Percentiles rank a stretch among this genome's conserved stretches.
These are phyloP conservation scores for Diarsia mendica DNA, from an alignment of 2,888 invertebrate genomes.

Conservation along the genomic window DNA sequence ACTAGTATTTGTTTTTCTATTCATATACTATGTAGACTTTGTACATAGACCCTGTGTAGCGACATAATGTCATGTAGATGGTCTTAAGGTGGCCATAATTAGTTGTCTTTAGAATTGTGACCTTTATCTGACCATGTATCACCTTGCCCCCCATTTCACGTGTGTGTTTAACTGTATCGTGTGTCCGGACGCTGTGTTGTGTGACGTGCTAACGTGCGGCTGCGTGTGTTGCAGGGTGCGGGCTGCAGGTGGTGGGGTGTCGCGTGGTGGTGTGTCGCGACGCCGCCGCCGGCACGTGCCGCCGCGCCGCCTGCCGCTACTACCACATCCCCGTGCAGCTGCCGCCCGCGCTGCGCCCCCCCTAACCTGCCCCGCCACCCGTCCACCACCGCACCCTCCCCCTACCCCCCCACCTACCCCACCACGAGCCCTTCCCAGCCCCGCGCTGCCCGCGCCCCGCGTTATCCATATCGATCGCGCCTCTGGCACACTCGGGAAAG, in stretches of 20 bases:
- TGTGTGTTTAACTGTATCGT: constrained; percentile 9
- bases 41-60: constrained; percentile 36
- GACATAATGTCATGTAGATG: constrained; percentile 33
- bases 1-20: constrained; percentile 60
- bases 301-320: constrained; percentile 98
- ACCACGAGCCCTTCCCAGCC: constrained; percentile 57
- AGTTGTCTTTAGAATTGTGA: constrained; percentile 41
- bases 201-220: neutral
- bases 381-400: constrained; percentile 67
- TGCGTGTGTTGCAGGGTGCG: constrained; percentile 93
- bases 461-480: constrained; percentile 83
- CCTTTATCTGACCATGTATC: constrained; percentile 17
- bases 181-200: constrained; percentile 1
- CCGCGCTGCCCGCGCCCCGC: constrained; percentile 78
- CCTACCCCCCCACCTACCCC: constrained; percentile 38
- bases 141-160: constrained; percentile 7
- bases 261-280: constrained; percentile 99
- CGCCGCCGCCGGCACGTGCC: constrained; percentile 98
- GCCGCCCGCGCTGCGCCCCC: constrained; percentile 93
- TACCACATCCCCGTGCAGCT: constrained; percentile 98
- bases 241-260: constrained; percentile 98
- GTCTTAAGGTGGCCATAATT: constrained; percentile 32
- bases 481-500: constrained; percentile 83
- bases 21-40: constrained; percentile 58
- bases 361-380: constrained; percentile 80